Evolutionary conservation across 2,888 invertebrate species (phyloP).

Genomic region (Augiades crinisus): DNA sequence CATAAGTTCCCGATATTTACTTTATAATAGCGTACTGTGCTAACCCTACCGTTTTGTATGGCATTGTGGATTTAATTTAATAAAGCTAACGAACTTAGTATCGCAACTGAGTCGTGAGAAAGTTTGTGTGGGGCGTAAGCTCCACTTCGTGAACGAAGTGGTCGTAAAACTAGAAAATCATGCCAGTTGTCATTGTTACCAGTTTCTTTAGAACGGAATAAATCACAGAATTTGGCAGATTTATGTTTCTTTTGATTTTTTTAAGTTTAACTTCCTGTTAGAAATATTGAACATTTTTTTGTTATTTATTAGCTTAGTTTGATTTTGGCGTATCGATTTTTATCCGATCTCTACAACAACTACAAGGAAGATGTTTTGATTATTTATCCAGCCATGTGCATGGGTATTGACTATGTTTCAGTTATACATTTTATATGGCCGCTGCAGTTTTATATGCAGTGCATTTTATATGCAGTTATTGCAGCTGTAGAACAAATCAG

Average conservation of each 20-base stretch:
- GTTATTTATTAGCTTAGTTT: no score
- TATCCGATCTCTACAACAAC: no score
- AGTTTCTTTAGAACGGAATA: neutral
- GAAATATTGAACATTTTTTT: no score
- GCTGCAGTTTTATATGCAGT: neutral
- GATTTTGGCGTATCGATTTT: no score
- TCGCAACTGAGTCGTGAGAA: constrained; percentile 17
- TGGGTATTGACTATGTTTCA: no score
- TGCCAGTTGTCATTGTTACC: constrained; percentile 2
- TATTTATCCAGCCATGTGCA: no score
- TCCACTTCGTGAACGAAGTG: constrained; percentile 4
- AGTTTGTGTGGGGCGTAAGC: constrained; percentile 18
- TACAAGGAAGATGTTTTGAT: no score
- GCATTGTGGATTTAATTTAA: constrained; percentile 5
- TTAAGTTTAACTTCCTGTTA: no score
- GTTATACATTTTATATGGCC: neutral
- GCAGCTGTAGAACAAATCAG: no score
- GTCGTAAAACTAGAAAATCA: constrained; percentile 15
- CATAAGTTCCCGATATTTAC: no score
- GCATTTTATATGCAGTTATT: no score
- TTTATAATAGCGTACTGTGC: no score
- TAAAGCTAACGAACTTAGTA: constrained; percentile 2
- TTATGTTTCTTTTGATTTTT: neutral
- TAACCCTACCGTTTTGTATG: neutral
- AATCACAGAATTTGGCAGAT: constrained; percentile 1